Evolutionary conservation across 2,888 invertebrate species (phyloP).

Genomic region (Drosophila multiciliata): DNA sequence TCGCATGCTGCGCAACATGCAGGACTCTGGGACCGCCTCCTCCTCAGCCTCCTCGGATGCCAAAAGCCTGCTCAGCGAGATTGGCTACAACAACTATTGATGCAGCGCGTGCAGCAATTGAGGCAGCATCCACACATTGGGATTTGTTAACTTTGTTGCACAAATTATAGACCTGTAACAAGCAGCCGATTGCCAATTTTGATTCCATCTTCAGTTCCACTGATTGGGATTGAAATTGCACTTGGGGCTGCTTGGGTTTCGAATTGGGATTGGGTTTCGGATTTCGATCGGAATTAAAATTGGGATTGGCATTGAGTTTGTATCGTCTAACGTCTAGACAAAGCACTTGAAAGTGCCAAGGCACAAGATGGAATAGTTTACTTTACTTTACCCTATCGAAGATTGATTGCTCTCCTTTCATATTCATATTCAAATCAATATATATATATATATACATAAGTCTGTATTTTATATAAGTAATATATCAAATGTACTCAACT

Average conservation of each 20-base stretch:
- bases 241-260: not conserved
- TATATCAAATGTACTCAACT: not conserved
- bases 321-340: conserved; percentile 41
- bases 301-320: not conserved
- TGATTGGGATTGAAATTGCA: conserved; percentile 14
- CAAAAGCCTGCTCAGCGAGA: conserved; percentile 74
- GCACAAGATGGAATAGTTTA: not conserved
- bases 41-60: conserved; percentile 44
- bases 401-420: conserved; percentile 12
- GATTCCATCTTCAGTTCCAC: conserved; percentile 1
- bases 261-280: not conserved
- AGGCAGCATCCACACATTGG: not conserved
- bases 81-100: conserved; percentile 75
- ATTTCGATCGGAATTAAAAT: conserved; percentile 1
- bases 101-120: conserved; percentile 2
- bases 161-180: conserved; percentile 21
- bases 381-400: not conserved
- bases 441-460: not conserved
- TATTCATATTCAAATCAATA: not conserved
- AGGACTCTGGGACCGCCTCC: conserved; percentile 51
- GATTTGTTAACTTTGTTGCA: conserved; percentile 22
- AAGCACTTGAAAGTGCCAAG: conserved; percentile 23
- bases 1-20: conserved; percentile 80
- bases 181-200: conserved; percentile 34
- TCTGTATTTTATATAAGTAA: not conserved